Evolutionary conservation across 2,113 vertebrate species (phyloP).

Genomic region (Ageneiosus marmoratus): DNA sequence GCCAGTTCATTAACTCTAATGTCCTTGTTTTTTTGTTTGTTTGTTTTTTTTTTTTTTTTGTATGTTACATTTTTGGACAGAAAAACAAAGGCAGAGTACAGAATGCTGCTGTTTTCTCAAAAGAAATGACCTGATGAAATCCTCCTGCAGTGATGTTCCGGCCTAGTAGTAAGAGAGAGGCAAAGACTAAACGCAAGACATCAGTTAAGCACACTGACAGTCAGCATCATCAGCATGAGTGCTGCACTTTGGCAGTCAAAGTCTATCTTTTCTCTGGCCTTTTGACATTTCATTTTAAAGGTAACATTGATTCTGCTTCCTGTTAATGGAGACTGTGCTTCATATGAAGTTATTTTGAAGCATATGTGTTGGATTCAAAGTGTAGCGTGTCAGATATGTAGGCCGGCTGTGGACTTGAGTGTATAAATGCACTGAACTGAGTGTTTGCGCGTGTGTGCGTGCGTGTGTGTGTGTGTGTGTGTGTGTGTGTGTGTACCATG

Average conservation of each 20-base stretch:
- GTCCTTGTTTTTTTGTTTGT: not conserved
- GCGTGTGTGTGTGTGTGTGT: not conserved
- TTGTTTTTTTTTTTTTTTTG: not conserved
- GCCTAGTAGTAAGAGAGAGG: constrained; percentile 51
- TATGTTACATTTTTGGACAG: not conserved
- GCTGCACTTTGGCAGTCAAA: not conserved
- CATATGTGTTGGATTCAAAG: constrained; percentile 9
- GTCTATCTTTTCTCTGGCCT: not conserved
- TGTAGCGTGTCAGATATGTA: constrained; percentile 39
- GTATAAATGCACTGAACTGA: constrained; percentile 41
- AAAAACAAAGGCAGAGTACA: not conserved
- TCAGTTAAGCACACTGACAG: constrained; percentile 38
- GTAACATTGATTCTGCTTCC: not conserved
- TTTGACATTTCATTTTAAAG: not conserved
- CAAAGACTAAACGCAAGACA: not conserved
- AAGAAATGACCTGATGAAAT: constrained; percentile 39
- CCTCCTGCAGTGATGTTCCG: constrained; percentile 61
- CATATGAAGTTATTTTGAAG: not conserved
- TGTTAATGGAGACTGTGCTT: not conserved
- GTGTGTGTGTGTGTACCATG: constrained; percentile 11
- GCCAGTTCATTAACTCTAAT: not conserved
- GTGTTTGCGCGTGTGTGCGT: not conserved
- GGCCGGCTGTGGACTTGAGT: constrained; percentile 65
- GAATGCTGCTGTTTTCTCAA: not conserved
- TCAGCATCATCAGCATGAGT: constrained; percentile 11